Base-by-base conservation (phyloP, 1,140 invertebrate species). In the Temnothorax nylanderi region DNA sequence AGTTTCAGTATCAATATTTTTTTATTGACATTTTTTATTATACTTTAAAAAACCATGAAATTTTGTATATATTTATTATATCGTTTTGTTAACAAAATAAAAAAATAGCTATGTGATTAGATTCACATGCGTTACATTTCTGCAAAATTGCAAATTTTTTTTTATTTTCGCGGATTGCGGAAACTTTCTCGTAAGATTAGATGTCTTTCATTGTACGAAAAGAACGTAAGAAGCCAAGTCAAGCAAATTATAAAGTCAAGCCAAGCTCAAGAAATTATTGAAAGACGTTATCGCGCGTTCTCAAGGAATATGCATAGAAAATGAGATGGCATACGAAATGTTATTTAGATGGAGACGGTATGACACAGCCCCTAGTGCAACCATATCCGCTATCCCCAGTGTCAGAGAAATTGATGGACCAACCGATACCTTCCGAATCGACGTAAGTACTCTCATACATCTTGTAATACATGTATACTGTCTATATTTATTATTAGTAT, bases 381-480 rank as follows among this genome's bases (percentile, higher is more conserved):
- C 96, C 96, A 2, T 97, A 97, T 91, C 97, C 97, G 13, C 96
- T 96, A 2, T 96, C 96, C 13, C 96, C 96, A 78, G 96, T 97
- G 0, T 96, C 97, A 0, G 97, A 97, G 92, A 96, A 96, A 92
- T 96, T 97, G 41, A 96, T 97, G 58, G 97, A 97, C 13, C 97
- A 97, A 88, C 96, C 97, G 72, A 96, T 97, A 54, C 97, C 97
- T 8, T 97, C 97, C 1, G 97, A 97, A 95, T 97, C 97, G 88
- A 97, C 97, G 97, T 97, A 96, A 97, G 96, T 96, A 90, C 54
- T 65, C 11, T 58, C 37, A 65, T 67, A 65, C 41, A 41, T 34
- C 44, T 1, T 60, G 6, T 62, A 62, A 77, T 11, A 18, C 18
- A 77, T 8, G 1, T 37, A 65, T n/a, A 34, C 3, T 64, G 3